A percentile compares a stretch with the other conserved stretches of the same genome.
Evolutionary conservation across 1,140 invertebrate genomes (phyloP).

Genomic region (Tachypleus tridentatus): DNA sequence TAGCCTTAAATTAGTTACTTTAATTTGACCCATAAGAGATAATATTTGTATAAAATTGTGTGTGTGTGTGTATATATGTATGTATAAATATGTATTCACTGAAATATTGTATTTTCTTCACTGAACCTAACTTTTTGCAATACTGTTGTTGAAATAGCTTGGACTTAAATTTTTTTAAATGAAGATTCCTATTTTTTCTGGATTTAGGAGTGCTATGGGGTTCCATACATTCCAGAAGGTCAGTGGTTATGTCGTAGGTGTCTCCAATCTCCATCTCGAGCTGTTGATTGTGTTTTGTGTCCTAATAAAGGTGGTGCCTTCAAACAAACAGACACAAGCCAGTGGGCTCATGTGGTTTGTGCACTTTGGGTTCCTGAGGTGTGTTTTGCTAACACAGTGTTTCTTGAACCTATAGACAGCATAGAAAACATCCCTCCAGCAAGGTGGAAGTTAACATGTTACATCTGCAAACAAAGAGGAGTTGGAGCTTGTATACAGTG

Average conservation of each 20-base stretch:
- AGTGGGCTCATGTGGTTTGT: constrained; percentile 98
- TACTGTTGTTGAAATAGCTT: too few relatives aligned
- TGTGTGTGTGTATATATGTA: too few relatives aligned
- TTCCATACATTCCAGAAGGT: constrained; percentile 97
- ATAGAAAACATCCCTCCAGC: constrained; percentile 91
- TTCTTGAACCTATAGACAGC: constrained; percentile 93
- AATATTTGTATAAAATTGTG: too few relatives aligned
- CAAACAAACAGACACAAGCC: constrained; percentile 90
- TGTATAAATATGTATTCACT: too few relatives aligned
- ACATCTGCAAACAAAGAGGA: constrained; percentile 87
- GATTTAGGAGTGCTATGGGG: constrained; percentile 85
- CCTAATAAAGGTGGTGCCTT: constrained; percentile 97
- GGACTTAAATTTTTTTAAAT: too few relatives aligned
- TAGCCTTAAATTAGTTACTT: too few relatives aligned
- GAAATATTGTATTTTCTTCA: too few relatives aligned
- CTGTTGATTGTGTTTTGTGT: constrained; percentile 93
- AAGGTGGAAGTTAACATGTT: constrained; percentile 88
- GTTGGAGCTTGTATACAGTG: constrained; percentile 97
- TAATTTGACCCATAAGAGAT: too few relatives aligned
- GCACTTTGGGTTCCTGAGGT: constrained; percentile 99
- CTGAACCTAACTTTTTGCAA: too few relatives aligned
- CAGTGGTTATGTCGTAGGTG: constrained; percentile 94
- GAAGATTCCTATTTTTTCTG: too few relatives aligned
- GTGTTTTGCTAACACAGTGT: constrained; percentile 91
- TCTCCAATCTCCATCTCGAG: constrained; percentile 84